Percentiles rank a stretch among this genome's conserved stretches.
Conservation (phyloP, 2,888 invertebrate species). For the Drosophila colorata region DNA sequence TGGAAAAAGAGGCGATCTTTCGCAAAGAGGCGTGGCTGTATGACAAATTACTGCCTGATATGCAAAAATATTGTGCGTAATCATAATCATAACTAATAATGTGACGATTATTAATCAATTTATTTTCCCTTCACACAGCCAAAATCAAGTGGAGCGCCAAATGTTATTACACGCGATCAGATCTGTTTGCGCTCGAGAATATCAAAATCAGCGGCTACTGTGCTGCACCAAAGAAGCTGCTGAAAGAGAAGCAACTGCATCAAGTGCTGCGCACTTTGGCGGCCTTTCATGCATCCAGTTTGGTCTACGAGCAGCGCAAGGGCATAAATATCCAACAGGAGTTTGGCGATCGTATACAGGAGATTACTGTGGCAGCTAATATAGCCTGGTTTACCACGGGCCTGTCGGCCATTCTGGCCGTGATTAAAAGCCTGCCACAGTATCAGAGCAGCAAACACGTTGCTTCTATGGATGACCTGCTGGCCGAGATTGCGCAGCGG, state of each 20-base stretch:
- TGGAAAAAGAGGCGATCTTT: constrained; percentile 68
- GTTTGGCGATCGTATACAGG: constrained; percentile 57
- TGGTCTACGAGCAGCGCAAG: constrained; percentile 82
- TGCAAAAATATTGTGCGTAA: constrained; percentile 68
- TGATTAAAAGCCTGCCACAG: constrained; percentile 60
- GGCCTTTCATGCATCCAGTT: constrained; percentile 84
- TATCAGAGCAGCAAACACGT: constrained; percentile 54
- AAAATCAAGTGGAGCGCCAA: constrained; percentile 75
- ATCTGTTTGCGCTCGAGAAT: constrained; percentile 85
- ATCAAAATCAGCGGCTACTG: constrained; percentile 65
- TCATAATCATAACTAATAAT: accelerated
- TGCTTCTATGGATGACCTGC: constrained; percentile 64
- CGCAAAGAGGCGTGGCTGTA: constrained; percentile 77
- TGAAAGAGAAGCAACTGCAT: constrained; percentile 73
- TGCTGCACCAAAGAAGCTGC: constrained; percentile 19
- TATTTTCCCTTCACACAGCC: constrained; percentile 24
- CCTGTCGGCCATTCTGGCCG: constrained; percentile 59
- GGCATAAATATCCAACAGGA: constrained; percentile 52
- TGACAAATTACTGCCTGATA: constrained; percentile 54
- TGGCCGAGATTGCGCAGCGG: constrained; percentile 57
- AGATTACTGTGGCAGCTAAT: constrained; percentile 72
- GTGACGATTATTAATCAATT: too few species aligned
- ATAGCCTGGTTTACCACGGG: constrained; percentile 81
- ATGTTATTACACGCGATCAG: constrained; percentile 79
- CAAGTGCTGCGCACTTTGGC: constrained; percentile 82